A percentile compares a stretch with the other conserved stretches of the same genome.
Evolutionary conservation across 2,888 invertebrate species (phyloP).

Genomic region (Sipunculus nudus): DNA sequence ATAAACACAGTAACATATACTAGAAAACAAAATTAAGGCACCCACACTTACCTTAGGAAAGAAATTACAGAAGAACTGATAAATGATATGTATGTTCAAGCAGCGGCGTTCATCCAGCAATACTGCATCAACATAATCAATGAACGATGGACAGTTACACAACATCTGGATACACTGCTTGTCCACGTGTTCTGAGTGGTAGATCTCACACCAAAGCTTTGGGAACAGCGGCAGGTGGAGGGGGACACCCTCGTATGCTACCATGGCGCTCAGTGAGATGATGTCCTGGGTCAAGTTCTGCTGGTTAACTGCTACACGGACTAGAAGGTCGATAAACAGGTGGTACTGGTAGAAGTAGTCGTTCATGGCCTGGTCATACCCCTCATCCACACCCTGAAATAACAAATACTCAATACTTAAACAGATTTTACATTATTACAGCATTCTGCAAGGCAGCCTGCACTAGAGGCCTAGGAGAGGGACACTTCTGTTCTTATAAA

Average conservation of each 20-base stretch:
- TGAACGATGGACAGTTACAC: conserved; percentile 82
- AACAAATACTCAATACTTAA: conserved; percentile 22
- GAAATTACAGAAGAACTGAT: conserved; percentile 87
- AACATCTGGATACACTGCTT: conserved; percentile 84
- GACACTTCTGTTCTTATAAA: too few relatives aligned
- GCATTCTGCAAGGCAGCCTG: too few relatives aligned
- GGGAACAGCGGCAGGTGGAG: conserved; percentile 89
- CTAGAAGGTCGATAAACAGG: conserved; percentile 85
- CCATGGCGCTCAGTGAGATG: conserved; percentile 85
- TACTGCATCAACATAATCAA: conserved; percentile 91
- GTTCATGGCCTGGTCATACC: conserved; percentile 79
- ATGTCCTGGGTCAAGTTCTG: conserved; percentile 86
- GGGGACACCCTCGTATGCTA: conserved; percentile 89
- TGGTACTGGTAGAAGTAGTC: conserved; percentile 89
- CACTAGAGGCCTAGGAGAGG: neutral
- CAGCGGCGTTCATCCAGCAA: conserved; percentile 87
- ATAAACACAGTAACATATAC: too few relatives aligned
- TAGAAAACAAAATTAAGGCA: too few relatives aligned
- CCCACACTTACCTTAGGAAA: conserved; percentile 80
- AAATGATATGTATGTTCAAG: conserved; percentile 83
- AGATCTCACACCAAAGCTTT: conserved; percentile 77
- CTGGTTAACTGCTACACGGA: conserved; percentile 87
- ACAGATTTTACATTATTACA: too few relatives aligned
- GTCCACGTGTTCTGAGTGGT: conserved; percentile 75
- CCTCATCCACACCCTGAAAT: conserved; percentile 77